A percentile compares a stretch with the other conserved stretches of the same genome.
phyloP scores from a whole-genome alignment of 2,888 invertebrate genomes.

The Chrysolina haemoptera region DNA sequence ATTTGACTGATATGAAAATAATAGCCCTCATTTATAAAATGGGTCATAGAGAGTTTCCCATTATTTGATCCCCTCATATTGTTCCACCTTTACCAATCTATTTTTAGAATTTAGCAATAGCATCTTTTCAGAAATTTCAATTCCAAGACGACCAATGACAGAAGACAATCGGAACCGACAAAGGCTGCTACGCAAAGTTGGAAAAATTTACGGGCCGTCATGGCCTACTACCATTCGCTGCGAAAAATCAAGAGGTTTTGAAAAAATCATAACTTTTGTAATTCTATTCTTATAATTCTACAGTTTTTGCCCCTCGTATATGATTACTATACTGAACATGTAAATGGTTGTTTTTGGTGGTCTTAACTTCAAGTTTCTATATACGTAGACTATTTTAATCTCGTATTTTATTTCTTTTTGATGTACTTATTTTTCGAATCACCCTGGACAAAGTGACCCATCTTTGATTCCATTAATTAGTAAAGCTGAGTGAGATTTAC shows the following conservation, averaged over 20 bases:
- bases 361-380: slow-evolving; percentile 43
- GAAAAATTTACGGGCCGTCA: slow-evolving; percentile 89
- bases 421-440: slow-evolving; percentile 37
- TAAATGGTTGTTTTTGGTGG: slow-evolving; percentile 46
- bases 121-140: slow-evolving; percentile 58
- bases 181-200: slow-evolving; percentile 78
- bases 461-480: background rate
- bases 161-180: slow-evolving; percentile 54
- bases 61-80: too few species aligned
- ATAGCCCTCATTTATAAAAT: too few species aligned
- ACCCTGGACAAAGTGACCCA: slow-evolving; percentile 37
- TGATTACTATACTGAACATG: slow-evolving; percentile 31
- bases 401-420: slow-evolving; percentile 44
- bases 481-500: too few species aligned
- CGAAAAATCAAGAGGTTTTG: slow-evolving; percentile 90
- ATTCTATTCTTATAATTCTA: slow-evolving; percentile 48
- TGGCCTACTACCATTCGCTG: slow-evolving; percentile 91
- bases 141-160: slow-evolving; percentile 51
- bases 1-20: too few species aligned
- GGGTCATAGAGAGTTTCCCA: too few species aligned
- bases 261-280: slow-evolving; percentile 49
- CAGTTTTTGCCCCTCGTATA: slow-evolving; percentile 47
- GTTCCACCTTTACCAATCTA: background rate
- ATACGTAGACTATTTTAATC: slow-evolving; percentile 40
- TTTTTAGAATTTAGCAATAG: slow-evolving; percentile 47